Conservation (phyloP, 2,888 invertebrate genomes). For the Tiphia femorata region DNA sequence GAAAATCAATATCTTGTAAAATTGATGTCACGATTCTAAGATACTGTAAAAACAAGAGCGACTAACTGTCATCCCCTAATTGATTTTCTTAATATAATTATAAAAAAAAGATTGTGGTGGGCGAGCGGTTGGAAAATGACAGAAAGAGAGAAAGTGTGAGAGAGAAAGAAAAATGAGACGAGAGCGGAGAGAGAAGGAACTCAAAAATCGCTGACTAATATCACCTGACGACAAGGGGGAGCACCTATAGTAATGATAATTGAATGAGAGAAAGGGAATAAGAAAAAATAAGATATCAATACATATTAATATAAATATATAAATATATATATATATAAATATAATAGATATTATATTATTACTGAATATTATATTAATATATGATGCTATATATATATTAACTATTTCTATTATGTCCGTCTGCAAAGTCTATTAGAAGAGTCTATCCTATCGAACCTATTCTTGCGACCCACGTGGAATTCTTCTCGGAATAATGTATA, state of each 20-base stretch:
- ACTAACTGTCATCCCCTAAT: too few species aligned
- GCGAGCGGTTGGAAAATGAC: neutral
- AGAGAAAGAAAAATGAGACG: neutral
- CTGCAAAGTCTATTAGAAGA: conserved; percentile 69
- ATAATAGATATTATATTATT: conserved; percentile 58
- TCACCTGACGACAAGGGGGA: conserved; percentile 30
- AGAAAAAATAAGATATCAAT: conserved; percentile 50
- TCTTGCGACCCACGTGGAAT: conserved; percentile 48
- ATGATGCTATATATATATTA: conserved; percentile 53
- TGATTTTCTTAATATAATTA: too few species aligned
- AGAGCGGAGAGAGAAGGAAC: neutral
- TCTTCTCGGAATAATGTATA: conserved; percentile 45
- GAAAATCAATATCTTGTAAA: too few species aligned
- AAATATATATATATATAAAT: conserved; percentile 49
- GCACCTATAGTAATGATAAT: conserved; percentile 3
- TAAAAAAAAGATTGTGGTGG: neutral
- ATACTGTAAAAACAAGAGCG: too few species aligned
- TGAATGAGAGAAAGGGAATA: conserved; percentile 11
- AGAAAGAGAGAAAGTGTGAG: conserved; percentile 10
- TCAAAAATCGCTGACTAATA: conserved; percentile 32
- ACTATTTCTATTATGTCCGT: conserved; percentile 68
- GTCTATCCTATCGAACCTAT: conserved; percentile 60
- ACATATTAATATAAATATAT: conserved; percentile 49
- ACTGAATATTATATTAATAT: conserved; percentile 55
- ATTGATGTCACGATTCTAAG: too few species aligned